Percentiles rank a stretch among this genome's conserved stretches.
Conservation (phyloP, 2,888 invertebrate species). For the Limnephilus lunatus region DNA sequence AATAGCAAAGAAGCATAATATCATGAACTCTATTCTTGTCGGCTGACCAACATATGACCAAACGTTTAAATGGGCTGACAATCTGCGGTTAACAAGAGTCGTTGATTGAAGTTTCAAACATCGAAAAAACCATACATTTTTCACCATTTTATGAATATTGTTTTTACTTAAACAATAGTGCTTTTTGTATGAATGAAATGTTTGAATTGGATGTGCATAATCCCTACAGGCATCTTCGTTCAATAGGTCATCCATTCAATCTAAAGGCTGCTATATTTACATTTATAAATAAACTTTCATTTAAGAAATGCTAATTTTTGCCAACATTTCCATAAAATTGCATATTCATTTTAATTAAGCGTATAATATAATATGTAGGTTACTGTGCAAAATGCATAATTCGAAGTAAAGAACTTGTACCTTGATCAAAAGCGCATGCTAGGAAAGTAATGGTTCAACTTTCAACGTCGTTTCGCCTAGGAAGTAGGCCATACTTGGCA, state of each 20-base stretch:
- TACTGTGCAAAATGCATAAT: not conserved
- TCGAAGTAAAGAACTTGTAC: not conserved
- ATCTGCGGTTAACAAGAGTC: too few species aligned
- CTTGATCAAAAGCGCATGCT: not conserved
- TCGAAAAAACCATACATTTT: not conserved
- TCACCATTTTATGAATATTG: too few species aligned
- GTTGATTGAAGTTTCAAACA: not conserved
- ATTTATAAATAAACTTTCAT: not conserved
- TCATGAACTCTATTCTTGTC: too few species aligned
- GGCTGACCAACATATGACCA: not conserved
- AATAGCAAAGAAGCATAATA: too few species aligned
- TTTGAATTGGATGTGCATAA: not conserved
- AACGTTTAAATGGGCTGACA: not conserved
- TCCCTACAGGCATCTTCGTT: not conserved
- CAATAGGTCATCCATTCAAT: not conserved
- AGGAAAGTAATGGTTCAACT: not conserved
- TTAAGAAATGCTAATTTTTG: not conserved
- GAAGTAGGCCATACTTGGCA: not conserved
- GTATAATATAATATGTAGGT: not conserved
- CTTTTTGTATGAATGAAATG: too few species aligned
- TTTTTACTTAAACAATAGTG: too few species aligned
- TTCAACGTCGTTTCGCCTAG: not conserved
- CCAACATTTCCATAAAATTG: not conserved
- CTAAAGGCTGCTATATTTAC: not conserved
- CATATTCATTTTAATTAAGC: not conserved